Base-by-base conservation (phyloP, 2,888 invertebrate genomes). In the Mythimna vitellina region DNA sequence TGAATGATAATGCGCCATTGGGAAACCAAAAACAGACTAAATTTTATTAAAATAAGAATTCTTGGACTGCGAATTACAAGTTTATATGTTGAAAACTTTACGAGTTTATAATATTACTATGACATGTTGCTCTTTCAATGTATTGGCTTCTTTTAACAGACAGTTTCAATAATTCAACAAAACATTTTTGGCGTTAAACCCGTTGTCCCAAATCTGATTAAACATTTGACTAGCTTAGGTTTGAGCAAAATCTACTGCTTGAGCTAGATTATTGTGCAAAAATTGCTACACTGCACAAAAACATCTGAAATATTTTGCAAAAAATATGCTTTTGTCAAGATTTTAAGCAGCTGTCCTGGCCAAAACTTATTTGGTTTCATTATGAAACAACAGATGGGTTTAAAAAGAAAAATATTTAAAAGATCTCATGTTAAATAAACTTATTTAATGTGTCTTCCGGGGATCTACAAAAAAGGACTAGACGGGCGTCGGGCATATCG, bases 391-490 rank as follows among this genome's bases (percentile, higher is more conserved):
- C 12, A 60, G 58, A 22, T 20, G 12, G 22, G 14, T n/a, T 66
- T 1, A 51, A 66, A 58, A 53, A 65, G n/a, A 8, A 6, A 54
- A 38, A 58, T n/a, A 10, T n/a, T 42, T 4, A 12, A 12, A 22
- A n/a, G 46, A 46, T 46, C 46, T 60, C 32, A 29, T 32, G 3
- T 17, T 20, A 29, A 60, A 78, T 56, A 14, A 42, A 46, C 17
- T 12, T 58, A 56, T 51, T 53, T 25, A 61, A 73, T 14, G 20
- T n/a, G 8, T 51, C 64, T 51, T 61, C 14, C 89, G 89, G 74
- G 83, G 76, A 85, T 82, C 86, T 86, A 85, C 89, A 89, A 88
- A 88, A 88, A 89, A 91, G 89, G 90, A 90, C 89, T 89, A 88
- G 86, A 82, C 89, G 78, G 87, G 88, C 83, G 86, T 82, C 89